phyloP scores from a whole-genome alignment of 2,888 invertebrate species.

The Thera obeliscata region DNA sequence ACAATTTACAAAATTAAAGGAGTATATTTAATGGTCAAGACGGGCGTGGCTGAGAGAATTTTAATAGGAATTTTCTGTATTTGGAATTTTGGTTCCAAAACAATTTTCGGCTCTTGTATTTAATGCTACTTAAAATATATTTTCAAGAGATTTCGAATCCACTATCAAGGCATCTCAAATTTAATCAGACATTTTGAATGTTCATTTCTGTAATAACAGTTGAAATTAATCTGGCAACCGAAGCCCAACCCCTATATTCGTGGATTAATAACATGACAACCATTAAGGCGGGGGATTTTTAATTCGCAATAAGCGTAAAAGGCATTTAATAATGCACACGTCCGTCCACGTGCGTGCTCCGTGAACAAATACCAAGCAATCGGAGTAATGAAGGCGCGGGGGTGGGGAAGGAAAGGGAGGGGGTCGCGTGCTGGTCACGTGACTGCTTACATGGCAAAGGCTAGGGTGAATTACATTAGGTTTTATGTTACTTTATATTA shows the following conservation, averaged over 20 bases:
- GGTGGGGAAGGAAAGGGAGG: conserved; percentile 41
- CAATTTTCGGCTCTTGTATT: too few species aligned
- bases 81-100: too few species aligned
- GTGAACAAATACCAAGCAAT: conserved; percentile 79
- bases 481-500: conserved; percentile 57
- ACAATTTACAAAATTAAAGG: conserved; percentile 25
- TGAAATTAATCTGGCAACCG: conserved; percentile 37
- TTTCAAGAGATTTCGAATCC: not conserved
- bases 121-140: too few species aligned
- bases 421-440: conserved; percentile 77
- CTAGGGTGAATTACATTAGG: conserved; percentile 66
- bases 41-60: not conserved
- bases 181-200: conserved; percentile 39
- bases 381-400: conserved; percentile 74
- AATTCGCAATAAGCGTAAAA: conserved; percentile 83
- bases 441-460: conserved; percentile 70
- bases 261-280: conserved; percentile 71
- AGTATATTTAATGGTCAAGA: conserved; percentile 1
- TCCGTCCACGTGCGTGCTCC: conserved; percentile 72
- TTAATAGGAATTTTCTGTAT: too few species aligned
- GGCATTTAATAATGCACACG: conserved; percentile 85
- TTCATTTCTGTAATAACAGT: conserved; percentile 54
- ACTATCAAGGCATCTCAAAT: not conserved
- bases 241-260: conserved; percentile 37
- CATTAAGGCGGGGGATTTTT: conserved; percentile 62